Conservation (phyloP, 1,140 invertebrate genomes). For the Drosophila ohnishii region DNA sequence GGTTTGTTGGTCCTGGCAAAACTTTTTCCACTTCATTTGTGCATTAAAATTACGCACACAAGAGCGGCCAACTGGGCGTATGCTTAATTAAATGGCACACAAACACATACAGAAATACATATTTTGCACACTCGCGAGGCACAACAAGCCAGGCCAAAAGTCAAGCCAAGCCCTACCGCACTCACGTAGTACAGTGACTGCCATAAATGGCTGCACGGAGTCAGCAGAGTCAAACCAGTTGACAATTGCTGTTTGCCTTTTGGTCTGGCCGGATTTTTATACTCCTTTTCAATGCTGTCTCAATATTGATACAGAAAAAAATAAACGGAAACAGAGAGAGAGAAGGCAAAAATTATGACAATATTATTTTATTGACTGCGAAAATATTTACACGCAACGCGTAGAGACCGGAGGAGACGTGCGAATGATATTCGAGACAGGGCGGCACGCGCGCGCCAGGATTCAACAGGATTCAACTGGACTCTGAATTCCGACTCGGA, state of each 20-base stretch:
- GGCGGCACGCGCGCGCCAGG: constrained; percentile 51
- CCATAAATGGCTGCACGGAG: constrained; percentile 50
- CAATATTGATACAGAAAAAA: constrained; percentile 66
- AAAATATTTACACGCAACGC: constrained; percentile 79
- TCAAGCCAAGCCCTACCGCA: constrained; percentile 47
- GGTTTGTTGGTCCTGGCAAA: constrained; percentile 35
- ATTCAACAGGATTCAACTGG: constrained; percentile 20
- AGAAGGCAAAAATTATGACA: constrained; percentile 69
- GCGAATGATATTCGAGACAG: constrained; percentile 45
- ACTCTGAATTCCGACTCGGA: constrained; percentile 1
- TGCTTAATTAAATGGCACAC: constrained; percentile 61
- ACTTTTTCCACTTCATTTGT: constrained; percentile 71
- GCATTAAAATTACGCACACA: constrained; percentile 44
- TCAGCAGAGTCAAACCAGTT: constrained; percentile 29
- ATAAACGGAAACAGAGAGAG: constrained; percentile 5
- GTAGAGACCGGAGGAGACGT: constrained; percentile 27
- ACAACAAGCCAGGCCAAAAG: constrained; percentile 27
- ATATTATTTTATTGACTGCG: constrained; percentile 81
- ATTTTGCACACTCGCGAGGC: constrained; percentile 12
- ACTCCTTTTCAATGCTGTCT: constrained; percentile 69
- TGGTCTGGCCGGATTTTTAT: constrained; percentile 71
- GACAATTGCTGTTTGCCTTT: constrained; percentile 54
- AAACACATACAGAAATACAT: constrained; percentile 9
- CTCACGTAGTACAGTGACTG: constrained; percentile 40
- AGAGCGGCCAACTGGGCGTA: constrained; percentile 23